Evolutionary conservation across 2,888 invertebrate species (phyloP).

Genomic region (Oeneis ivallda): DNA sequence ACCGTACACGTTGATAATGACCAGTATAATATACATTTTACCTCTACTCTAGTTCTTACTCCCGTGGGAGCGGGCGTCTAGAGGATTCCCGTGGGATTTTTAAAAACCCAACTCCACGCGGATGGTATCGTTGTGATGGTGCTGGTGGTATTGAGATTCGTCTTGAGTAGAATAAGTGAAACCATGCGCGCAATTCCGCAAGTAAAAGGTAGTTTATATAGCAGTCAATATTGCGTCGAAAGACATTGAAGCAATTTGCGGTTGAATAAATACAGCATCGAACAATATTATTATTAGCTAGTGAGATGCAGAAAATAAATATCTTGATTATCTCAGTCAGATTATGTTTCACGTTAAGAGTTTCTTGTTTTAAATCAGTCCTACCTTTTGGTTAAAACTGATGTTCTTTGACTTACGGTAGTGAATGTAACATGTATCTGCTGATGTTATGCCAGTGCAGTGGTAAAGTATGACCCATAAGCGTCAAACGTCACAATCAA

Average conservation of each 20-base stretch:
- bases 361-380: not conserved
- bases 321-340: not conserved
- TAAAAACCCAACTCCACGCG: not conserved
- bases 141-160: not conserved
- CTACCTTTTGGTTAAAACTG: too few species aligned
- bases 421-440: too few species aligned
- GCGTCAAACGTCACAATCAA: too few species aligned
- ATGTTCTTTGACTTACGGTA: too few species aligned
- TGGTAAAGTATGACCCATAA: too few species aligned
- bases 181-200: not conserved
- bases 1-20: too few species aligned
- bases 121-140: not conserved
- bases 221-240: constrained; percentile 9
- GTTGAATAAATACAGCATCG: constrained; percentile 15
- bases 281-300: constrained; percentile 2
- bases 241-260: constrained; percentile 19
- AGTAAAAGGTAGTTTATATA: constrained; percentile 6
- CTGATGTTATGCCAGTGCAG: too few species aligned
- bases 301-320: not conserved
- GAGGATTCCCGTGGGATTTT: not conserved
- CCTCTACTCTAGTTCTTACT: too few species aligned
- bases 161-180: constrained; percentile 4
- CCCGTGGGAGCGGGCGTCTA: too few species aligned
- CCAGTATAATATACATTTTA: too few species aligned
- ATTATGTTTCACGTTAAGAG: not conserved